Conservation (phyloP, 2,888 invertebrate genomes). For the Standfussiana lucernea region DNA sequence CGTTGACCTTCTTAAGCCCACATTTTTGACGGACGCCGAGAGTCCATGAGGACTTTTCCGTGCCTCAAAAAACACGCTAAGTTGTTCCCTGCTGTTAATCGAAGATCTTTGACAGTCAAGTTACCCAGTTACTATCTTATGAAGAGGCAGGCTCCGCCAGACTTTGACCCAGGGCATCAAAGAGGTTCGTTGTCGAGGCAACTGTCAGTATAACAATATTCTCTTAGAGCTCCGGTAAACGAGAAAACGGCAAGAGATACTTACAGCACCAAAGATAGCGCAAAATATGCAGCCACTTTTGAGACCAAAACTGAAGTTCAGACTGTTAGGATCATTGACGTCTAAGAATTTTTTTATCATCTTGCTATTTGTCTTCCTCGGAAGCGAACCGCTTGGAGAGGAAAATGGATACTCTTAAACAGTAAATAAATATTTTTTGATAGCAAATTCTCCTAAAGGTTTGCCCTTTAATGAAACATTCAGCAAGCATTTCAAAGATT, state of each 20-base stretch:
- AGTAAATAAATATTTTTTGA: constrained; percentile 36
- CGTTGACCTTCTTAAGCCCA: background rate
- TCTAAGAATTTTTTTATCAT: constrained; percentile 60
- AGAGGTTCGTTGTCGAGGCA: background rate
- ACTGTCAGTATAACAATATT: background rate
- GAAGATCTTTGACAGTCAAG: background rate
- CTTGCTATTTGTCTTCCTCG: constrained; percentile 19
- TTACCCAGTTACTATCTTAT: background rate
- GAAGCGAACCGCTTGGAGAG: constrained; percentile 19
- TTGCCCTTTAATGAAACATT: constrained; percentile 35
- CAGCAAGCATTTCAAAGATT: constrained; percentile 52
- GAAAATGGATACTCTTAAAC: constrained; percentile 45
- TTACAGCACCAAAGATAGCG: constrained; percentile 61
- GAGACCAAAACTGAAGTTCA: constrained; percentile 50
- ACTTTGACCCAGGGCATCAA: background rate
- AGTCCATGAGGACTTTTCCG: background rate
- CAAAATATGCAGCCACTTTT: constrained; percentile 60
- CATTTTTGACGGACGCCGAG: background rate
- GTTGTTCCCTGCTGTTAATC: background rate
- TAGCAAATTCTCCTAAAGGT: constrained; percentile 34
- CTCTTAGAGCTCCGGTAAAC: background rate
- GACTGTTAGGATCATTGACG: constrained; percentile 45
- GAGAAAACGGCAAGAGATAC: constrained; percentile 24
- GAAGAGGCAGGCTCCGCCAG: background rate
- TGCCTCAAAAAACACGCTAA: background rate